Base-by-base conservation (phyloP, 2,113 vertebrate genomes). In the Peromyscus leucopus region DNA sequence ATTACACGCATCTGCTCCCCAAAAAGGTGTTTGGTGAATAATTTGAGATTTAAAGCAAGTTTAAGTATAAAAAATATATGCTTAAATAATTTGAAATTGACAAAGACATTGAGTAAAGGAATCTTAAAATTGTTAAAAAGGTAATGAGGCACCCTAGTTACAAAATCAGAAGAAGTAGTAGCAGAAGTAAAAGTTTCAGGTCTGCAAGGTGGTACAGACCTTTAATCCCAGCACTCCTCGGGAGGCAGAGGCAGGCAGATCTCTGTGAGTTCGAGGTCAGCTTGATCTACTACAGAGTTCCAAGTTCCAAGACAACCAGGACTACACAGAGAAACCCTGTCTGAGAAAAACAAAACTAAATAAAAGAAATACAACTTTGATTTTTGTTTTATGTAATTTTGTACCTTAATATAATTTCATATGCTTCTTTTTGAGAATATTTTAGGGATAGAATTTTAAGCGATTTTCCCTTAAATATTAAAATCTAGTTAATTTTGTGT, bases 51-150 rank as follows among this genome's bases (percentile, higher is more conserved):
- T 92, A 67, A 91, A 96, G 61, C 31, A 87, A 87, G 55, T 89
- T 86, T 91, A 94, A 95, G 19, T 75, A 24, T 94, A 89, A 46
- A 85, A 95, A 87, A 80, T 88, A 67, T 1, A 28, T 87, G 84
- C 46, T 91, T 31, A 91, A 89, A 96, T 93, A 86, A 74, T 95
- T 94, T 82, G 59, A 89, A 48, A 82, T 96, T 71, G 90, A 85
- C 15, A 79, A 90, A 55, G 69, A n/a, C 84, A 86, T 55, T 89
- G 28, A 84, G 26, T 96, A 95, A 93, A 89, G 76, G 33, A 89
- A 71, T 84, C 69, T 90, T 67, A 46, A 93, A 83, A n/a, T 65
- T 89, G 31, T 84, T 78, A 51, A 78, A n/a, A 79, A 46, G 55
- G 11, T 84, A 19, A 92, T 67, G 46, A 55, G 39, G 16, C 36